phyloP scores from a whole-genome alignment of 2,888 invertebrate species.

The Athrips mouffetella region DNA sequence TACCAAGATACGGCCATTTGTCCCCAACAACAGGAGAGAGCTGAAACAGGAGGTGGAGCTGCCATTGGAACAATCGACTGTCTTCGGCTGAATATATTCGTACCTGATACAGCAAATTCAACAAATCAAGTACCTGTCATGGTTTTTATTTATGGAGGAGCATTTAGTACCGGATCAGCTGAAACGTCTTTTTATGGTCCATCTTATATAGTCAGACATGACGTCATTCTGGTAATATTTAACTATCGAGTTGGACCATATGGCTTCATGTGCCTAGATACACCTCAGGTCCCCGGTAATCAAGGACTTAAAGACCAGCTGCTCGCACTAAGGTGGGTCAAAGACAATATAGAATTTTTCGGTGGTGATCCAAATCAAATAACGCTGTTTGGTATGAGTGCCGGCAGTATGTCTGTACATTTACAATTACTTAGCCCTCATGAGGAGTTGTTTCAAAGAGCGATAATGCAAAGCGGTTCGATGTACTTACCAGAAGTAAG shows the following conservation, averaged over 20 bases:
- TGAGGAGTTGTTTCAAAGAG: conserved; percentile 36
- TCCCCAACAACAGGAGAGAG: not conserved
- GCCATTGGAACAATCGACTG: conserved; percentile 69
- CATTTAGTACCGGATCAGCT: conserved; percentile 35
- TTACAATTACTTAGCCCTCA: conserved; percentile 37
- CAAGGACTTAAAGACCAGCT: conserved; percentile 53
- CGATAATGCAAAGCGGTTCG: conserved; percentile 32
- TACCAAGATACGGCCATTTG: conserved; percentile 25
- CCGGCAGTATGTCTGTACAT: conserved; percentile 44
- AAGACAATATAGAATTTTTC: conserved; percentile 46
- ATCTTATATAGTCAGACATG: conserved; percentile 40
- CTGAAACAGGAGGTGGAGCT: conserved; percentile 21
- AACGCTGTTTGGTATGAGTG: conserved; percentile 48
- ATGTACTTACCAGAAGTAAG: conserved; percentile 22
- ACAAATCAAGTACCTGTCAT: conserved; percentile 41
- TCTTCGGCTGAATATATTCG: conserved; percentile 68
- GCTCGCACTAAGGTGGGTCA: conserved; percentile 45
- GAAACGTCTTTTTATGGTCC: conserved; percentile 34
- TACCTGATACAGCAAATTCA: conserved; percentile 48
- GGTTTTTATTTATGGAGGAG: conserved; percentile 51
- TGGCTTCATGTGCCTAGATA: conserved; percentile 55
- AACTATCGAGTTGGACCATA: conserved; percentile 51
- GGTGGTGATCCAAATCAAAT: conserved; percentile 47
- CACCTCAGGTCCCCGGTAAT: conserved; percentile 50
- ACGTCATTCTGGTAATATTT: conserved; percentile 38